Evolutionary conservation across 2,888 invertebrate species (phyloP).

Genomic region (Papilio gigon): DNA sequence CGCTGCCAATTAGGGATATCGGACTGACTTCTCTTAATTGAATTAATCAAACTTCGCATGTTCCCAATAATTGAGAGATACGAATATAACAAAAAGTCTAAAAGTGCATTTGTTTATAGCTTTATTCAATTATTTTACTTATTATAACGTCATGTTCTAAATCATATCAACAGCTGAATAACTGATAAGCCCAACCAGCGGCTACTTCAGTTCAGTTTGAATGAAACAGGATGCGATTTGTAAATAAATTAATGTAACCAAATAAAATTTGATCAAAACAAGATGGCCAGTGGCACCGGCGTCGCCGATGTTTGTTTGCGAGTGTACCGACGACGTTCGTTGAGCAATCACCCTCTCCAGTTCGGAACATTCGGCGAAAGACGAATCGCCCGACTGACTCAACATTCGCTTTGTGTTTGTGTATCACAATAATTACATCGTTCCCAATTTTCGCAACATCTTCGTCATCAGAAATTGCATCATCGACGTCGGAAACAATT

Average conservation of each 20-base stretch:
- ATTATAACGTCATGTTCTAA: conserved; percentile 1
- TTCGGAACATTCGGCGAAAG: conserved; percentile 67
- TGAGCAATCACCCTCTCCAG: conserved; percentile 70
- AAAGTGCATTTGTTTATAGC: conserved; percentile 8
- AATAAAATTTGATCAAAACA: conserved; percentile 58
- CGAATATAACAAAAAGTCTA: not conserved
- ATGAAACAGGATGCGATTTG: conserved; percentile 54
- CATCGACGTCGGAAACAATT: conserved; percentile 54
- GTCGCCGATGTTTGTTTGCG: conserved; percentile 69
- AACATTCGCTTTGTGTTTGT: conserved; percentile 64
- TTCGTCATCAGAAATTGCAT: conserved; percentile 55
- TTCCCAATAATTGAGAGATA: not conserved
- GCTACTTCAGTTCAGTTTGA: conserved; percentile 42
- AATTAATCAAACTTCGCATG: conserved; percentile 17
- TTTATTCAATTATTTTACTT: not conserved
- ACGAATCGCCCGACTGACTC: conserved; percentile 56
- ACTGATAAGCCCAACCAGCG: conserved; percentile 26
- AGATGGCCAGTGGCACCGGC: conserved; percentile 53
- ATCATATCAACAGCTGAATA: conserved; percentile 15
- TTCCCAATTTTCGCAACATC: conserved; percentile 55
- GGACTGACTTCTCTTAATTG: conserved; percentile 22
- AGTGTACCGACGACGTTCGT: conserved; percentile 65
- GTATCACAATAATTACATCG: conserved; percentile 57
- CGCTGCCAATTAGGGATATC: conserved; percentile 31
- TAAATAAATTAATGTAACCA: conserved; percentile 63